Conservation (phyloP, 2,888 invertebrate species). For the Rhynchonema sp. region DNA sequence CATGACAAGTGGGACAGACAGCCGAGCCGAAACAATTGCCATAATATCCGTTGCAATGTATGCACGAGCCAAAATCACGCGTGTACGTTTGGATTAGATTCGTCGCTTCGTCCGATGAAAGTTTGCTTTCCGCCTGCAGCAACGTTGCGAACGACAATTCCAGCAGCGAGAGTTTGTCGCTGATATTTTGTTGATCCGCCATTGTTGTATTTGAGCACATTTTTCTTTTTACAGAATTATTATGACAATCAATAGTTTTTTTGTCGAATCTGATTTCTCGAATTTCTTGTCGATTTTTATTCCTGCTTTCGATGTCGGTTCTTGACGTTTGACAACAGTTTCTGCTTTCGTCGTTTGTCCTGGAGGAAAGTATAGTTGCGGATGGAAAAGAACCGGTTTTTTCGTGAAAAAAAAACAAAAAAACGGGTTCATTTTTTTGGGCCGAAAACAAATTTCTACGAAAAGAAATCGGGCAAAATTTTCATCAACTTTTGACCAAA, state of each 20-base stretch:
- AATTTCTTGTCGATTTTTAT: not conserved
- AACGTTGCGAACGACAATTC: not conserved
- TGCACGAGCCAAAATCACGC: not conserved
- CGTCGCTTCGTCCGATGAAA: not conserved
- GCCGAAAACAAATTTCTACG: too few species aligned
- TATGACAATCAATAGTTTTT: not conserved
- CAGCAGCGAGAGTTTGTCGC: not conserved
- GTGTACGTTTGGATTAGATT: not conserved
- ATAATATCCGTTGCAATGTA: not conserved
- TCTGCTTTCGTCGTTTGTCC: not conserved
- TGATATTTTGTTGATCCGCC: not conserved
- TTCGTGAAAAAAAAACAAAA: too few species aligned
- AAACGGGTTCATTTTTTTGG: too few species aligned
- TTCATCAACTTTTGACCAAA: too few species aligned
- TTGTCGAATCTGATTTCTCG: not conserved
- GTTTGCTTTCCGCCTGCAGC: too few species aligned
- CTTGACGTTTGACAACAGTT: not conserved
- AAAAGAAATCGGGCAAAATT: too few species aligned
- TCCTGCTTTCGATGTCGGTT: not conserved
- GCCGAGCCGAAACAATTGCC: not conserved
- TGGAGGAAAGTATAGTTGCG: too few species aligned
- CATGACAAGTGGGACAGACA: not conserved
- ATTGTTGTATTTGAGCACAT: not conserved
- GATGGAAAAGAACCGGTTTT: too few species aligned
- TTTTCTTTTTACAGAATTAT: not conserved